Evolutionary conservation across 2,113 vertebrate genomes (phyloP), one percentile per base, ranked within the genome.

Genomic region (Microtus oregoni): DNA sequence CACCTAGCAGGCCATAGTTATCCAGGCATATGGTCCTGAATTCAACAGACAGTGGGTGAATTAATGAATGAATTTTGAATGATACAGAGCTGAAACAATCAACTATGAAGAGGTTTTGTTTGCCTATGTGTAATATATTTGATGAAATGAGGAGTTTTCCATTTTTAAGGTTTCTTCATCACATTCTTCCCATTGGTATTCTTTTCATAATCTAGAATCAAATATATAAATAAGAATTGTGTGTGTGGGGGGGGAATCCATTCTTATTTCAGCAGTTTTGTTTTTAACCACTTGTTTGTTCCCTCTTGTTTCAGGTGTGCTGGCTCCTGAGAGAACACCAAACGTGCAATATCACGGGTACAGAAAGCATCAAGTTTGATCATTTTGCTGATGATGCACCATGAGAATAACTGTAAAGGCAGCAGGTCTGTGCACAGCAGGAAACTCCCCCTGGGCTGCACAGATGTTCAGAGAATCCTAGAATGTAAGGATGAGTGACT

Each of bases 161-260:
- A 58, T 17, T 58, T 83, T 77, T 38, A 55, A 82, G 61, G 2
- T 41, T 95, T 92, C 83, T 89, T 91, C 30, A n/a, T 89, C 85
- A 86, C 12, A 61, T 6, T 44, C 8, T 32, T 88, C 19, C 58
- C 41, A 77, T 1, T 55, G 65, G 65, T 26, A 75, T 15, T 72
- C 68, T 72, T 91, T 86, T 75, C 10, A 61, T 65, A 73, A 93
- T 72, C 6, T 86, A 63, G 73, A 88, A 91, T 67, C 24, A 95
- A 88, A 81, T 61, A 1, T 89, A 28, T 81, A 47, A 55, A 65
- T 76, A 58, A 86, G 22, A 24, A 63, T 17, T 82, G 38, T 26
- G 24, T 12, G 50, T 2, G 55, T 82, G 41, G 41, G 41, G 41
- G 41, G 41, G 41, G 41, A 41, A 41, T 41, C 41, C 5, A 26